These are phyloP conservation scores for Euwallacea similis DNA, from an alignment of 1,140 invertebrate genomes.

Conservation along the genomic window DNA sequence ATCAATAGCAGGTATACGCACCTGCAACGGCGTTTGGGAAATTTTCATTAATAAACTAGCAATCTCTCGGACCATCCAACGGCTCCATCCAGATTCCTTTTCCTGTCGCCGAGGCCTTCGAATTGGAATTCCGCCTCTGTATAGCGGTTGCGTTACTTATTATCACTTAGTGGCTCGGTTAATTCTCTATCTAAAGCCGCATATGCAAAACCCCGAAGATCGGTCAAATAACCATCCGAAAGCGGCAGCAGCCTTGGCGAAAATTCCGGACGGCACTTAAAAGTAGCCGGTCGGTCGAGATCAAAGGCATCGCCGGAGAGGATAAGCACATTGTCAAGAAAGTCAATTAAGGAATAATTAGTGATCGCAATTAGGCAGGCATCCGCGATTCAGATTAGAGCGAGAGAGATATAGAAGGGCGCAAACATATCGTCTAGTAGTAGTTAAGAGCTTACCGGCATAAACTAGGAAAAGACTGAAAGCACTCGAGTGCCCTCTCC, in stretches of 20 bases:
- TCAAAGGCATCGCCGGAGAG: constrained; percentile 30
- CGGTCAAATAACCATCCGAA: constrained; percentile 10
- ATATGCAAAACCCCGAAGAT: constrained; percentile 10
- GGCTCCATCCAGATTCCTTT: too few relatives aligned
- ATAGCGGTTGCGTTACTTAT: too few relatives aligned
- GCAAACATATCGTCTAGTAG: neutral
- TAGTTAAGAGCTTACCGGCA: constrained; percentile 20
- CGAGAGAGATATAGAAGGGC: constrained; percentile 2
- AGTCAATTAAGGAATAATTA: constrained; percentile 39
- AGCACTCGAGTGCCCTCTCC: neutral
- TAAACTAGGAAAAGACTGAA: constrained; percentile 18
- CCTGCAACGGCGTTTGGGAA: too few relatives aligned
- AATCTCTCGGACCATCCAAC: too few relatives aligned
- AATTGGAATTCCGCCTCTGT: too few relatives aligned
- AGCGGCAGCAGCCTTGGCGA: constrained; percentile 20
- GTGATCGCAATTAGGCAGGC: constrained; percentile 35
- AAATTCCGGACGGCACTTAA: constrained; percentile 31
- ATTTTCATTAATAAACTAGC: too few relatives aligned
- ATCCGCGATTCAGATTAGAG: constrained; percentile 32
- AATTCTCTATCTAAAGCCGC: neutral
- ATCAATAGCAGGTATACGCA: too few relatives aligned
- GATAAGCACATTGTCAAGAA: constrained; percentile 38
- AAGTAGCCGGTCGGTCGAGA: constrained; percentile 20
- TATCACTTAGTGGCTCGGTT: too few relatives aligned
- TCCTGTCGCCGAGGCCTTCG: too few relatives aligned